A percentile compares a stretch with the other conserved stretches of the same genome.
Evolutionary conservation across 2,113 vertebrate genomes (phyloP).

Genomic region (Dasypus novemcinctus): DNA sequence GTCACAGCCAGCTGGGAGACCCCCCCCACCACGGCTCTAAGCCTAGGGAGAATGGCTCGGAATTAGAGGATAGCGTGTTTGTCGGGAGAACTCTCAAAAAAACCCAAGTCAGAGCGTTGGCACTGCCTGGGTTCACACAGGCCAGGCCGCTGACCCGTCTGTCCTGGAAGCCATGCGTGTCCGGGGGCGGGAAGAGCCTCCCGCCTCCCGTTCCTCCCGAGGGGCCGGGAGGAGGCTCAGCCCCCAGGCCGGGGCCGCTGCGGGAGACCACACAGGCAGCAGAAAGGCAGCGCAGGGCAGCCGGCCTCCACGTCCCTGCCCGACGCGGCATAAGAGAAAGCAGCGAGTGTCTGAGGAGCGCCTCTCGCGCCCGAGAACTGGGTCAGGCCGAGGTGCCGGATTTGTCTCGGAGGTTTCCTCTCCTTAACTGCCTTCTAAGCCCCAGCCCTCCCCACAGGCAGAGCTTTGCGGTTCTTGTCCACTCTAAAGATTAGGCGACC

Average conservation of each 20-base stretch:
- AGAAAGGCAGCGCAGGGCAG: not conserved
- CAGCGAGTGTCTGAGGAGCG: slow-evolving; percentile 60
- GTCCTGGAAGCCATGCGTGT: rapidly evolving
- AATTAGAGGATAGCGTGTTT: rapidly evolving
- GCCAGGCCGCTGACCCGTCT: too few relatives aligned
- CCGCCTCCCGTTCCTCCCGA: not conserved
- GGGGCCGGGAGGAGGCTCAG: too few relatives aligned
- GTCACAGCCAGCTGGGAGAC: rapidly evolving
- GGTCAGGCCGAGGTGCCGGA: slow-evolving; percentile 85
- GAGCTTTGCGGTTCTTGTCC: slow-evolving; percentile 85
- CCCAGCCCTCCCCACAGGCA: slow-evolving; percentile 87
- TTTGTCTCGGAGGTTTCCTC: slow-evolving; percentile 86
- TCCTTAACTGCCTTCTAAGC: slow-evolving; percentile 83
- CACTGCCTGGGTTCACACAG: rapidly evolving
- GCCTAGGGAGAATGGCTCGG: rapidly evolving
- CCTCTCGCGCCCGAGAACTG: slow-evolving; percentile 82
- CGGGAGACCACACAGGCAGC: rapidly evolving
- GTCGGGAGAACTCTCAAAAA: not conserved
- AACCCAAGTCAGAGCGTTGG: not conserved
- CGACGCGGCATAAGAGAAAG: slow-evolving; percentile 12
- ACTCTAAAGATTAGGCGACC: slow-evolving; percentile 88
- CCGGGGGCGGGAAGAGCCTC: too few relatives aligned
- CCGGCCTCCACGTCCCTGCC: slow-evolving; percentile 56
- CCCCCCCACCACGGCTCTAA: rapidly evolving
- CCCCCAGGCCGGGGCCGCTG: too few relatives aligned